Evolutionary conservation across 2,888 invertebrate species (phyloP).

Genomic region (Euzetes globulus): DNA sequence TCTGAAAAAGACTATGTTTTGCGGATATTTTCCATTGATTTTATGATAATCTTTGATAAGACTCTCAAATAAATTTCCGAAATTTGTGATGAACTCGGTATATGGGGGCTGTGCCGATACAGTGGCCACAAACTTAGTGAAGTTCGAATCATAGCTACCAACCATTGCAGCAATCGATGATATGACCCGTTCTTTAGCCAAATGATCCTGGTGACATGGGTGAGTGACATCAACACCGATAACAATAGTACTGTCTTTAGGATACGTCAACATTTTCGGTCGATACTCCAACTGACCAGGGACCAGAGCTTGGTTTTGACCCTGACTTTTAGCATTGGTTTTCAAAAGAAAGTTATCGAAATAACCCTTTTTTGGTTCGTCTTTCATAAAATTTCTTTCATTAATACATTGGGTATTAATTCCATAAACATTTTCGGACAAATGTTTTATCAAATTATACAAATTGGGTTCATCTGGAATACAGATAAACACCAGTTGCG

Average conservation of each 20-base stretch:
- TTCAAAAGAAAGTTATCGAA: neutral
- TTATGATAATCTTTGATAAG: slow-evolving; percentile 58
- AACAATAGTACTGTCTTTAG: slow-evolving; percentile 50
- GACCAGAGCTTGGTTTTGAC: neutral
- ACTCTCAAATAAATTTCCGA: slow-evolving; percentile 60
- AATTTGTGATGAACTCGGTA: slow-evolving; percentile 65
- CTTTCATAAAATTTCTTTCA: neutral
- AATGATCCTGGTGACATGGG: slow-evolving; percentile 62
- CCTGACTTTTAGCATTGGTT: neutral
- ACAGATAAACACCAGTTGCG: neutral
- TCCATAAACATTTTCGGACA: neutral
- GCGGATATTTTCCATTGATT: slow-evolving; percentile 50
- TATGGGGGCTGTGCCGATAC: slow-evolving; percentile 65
- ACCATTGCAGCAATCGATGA: slow-evolving; percentile 62
- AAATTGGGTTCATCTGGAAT: neutral
- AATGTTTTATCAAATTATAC: neutral
- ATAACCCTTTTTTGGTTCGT: neutral
- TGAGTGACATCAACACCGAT: slow-evolving; percentile 90
- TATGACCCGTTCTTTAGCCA: slow-evolving; percentile 50
- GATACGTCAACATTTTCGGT: neutral
- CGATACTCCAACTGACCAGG: neutral
- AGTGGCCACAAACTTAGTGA: slow-evolving; percentile 33
- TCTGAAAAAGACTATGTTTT: slow-evolving; percentile 61
- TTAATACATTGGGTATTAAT: neutral
- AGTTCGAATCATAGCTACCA: slow-evolving; percentile 60